Conservation (phyloP, 2,797 vertebrate genomes). For the Dryobates pubescens region DNA sequence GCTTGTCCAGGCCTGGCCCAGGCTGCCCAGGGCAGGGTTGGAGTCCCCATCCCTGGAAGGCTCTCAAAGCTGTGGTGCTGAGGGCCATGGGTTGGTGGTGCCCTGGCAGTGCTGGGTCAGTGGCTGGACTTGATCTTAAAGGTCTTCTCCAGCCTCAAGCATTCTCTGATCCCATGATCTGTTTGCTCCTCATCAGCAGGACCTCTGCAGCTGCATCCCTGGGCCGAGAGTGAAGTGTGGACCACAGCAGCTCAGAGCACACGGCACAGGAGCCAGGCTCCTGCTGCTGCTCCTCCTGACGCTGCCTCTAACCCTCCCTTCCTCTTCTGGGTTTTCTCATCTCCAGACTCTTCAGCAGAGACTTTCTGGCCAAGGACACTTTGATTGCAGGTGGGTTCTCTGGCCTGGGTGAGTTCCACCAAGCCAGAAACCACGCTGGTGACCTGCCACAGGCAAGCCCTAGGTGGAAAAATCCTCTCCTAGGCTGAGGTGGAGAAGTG, state of each 20-base stretch:
- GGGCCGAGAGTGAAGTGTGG: not conserved
- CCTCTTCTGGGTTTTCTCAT: accelerated
- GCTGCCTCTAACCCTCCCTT: not conserved
- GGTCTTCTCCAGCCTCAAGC: too few relatives aligned
- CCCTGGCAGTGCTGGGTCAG: not conserved
- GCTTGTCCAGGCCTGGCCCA: too few relatives aligned
- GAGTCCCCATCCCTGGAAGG: too few relatives aligned
- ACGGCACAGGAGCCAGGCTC: not conserved
- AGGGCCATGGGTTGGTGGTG: too few relatives aligned
- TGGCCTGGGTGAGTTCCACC: not conserved
- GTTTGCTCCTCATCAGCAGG: too few relatives aligned
- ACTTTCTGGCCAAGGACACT: not conserved
- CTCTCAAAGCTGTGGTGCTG: too few relatives aligned
- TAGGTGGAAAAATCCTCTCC: conserved; percentile 30
- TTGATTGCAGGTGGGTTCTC: not conserved
- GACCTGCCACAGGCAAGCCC: not conserved
- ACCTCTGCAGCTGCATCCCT: not conserved
- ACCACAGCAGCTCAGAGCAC: not conserved
- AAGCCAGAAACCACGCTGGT: not conserved
- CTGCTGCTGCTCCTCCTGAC: not conserved
- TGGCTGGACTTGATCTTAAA: too few relatives aligned
- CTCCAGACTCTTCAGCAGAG: not conserved
- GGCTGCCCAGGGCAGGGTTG: too few relatives aligned
- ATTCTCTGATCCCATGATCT: not conserved
- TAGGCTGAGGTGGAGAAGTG: not conserved